These are phyloP conservation scores for Hucho hucho DNA, from an alignment of 2,113 vertebrate genomes.

Conservation along the genomic window DNA sequence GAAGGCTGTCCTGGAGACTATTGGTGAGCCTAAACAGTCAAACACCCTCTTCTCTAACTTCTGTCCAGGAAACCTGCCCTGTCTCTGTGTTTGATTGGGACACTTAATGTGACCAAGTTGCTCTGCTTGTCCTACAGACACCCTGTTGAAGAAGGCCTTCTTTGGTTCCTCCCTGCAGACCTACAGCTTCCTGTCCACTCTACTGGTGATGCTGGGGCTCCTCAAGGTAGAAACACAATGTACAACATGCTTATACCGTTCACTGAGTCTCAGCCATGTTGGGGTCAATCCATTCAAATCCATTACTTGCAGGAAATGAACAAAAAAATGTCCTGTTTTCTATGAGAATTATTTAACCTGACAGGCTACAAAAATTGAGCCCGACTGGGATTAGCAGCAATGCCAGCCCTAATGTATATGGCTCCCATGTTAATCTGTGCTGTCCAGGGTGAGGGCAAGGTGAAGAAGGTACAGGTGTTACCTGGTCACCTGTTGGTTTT, in stretches of 20 bases:
- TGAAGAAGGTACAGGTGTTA: constrained; percentile 76
- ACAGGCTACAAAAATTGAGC: too few species aligned
- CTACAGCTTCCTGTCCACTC: constrained; percentile 83
- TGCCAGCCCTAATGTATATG: neutral
- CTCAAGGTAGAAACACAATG: constrained; percentile 81
- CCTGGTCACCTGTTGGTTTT: constrained; percentile 87
- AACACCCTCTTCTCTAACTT: neutral
- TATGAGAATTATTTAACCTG: too few species aligned
- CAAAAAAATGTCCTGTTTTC: too few species aligned
- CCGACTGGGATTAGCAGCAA: too few species aligned
- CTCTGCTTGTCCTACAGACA: constrained; percentile 72
- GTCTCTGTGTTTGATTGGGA: neutral
- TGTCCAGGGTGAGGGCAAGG: constrained; percentile 87
- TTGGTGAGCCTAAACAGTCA: constrained; percentile 60
- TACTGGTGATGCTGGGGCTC: constrained; percentile 89
- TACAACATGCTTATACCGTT: neutral
- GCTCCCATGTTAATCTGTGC: neutral
- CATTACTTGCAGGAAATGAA: too few species aligned
- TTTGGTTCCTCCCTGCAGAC: constrained; percentile 79
- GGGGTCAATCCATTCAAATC: too few species aligned
- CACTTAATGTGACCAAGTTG: neutral
- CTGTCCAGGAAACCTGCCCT: too few species aligned
- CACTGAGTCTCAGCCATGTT: too few species aligned
- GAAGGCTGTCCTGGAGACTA: constrained; percentile 75
- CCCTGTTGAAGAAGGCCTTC: constrained; percentile 87